Base-by-base conservation (phyloP, 1,140 invertebrate genomes). In the Trinorchestia longiramus region DNA sequence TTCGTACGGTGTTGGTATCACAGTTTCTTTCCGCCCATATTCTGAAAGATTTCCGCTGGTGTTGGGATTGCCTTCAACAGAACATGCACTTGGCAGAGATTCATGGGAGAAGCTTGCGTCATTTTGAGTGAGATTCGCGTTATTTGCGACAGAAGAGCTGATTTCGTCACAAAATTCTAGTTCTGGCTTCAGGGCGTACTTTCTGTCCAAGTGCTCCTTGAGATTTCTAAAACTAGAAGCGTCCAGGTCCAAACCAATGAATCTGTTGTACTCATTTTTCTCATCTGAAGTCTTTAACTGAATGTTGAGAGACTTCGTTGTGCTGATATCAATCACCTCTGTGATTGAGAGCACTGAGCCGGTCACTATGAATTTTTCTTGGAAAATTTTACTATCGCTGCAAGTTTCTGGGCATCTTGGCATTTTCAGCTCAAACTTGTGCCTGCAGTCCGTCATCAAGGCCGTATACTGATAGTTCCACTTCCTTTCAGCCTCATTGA, bases 331-430 rank as follows among this genome's bases (percentile, higher is more conserved):
- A 92, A 92, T 92, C 6, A 92, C 90, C 11, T 43, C 43, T 4
- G 90, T 43, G 42, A 92, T 92, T 44, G 90, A 92, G n/a, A 92
- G 90, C 3, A 92, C 90, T 28, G 90, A 92, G 41, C 90, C 90
- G 23, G 90, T 92, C 1, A 92, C 90, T 28, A 92, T 42, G 43
- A 43, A 92, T 44, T 92, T 92, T 92, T 92, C 90, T 44, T 44
- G n/a, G 43, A 92, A 92, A 92, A 92, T 92, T 42, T 44, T 92
- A 36, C 90, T 44, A 11, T 92, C 90, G 23, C 90, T 43, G 90
- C 90, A 92, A 36, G 19, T 44, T 42, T 92, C 41, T 8, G 36
- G 43, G 43, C 90, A 92, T 43, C 43, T 92, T 41, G 90, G 90
- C 11, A 8, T 42, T 43, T 43, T 92, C 1, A 43, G 36, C 36